Percentiles rank a stretch among this genome's conserved stretches.
Evolutionary conservation across 1,140 invertebrate species (phyloP).

Genomic region (Nixonia krombeini): DNA sequence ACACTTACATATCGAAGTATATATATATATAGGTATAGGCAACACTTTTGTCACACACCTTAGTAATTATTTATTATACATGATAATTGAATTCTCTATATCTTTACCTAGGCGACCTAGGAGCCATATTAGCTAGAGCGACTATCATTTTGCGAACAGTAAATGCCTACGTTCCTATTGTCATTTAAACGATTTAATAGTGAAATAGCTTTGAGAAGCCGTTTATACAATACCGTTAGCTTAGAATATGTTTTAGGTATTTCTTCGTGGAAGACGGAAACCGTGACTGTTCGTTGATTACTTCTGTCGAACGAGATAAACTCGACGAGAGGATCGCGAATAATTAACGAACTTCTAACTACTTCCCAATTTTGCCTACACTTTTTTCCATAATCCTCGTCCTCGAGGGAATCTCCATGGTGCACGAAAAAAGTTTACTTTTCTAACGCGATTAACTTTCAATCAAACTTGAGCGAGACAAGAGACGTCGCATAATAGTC

Average conservation of each 20-base stretch:
- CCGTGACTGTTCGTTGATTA: constrained; percentile 14
- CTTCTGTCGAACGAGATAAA: constrained; percentile 14
- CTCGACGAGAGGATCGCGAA: constrained; percentile 27
- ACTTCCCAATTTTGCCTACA: constrained; percentile 4
- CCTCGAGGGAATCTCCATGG: constrained; percentile 31
- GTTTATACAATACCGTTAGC: constrained; percentile 65
- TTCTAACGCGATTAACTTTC: too few species aligned
- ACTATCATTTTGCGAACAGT: constrained; percentile 57
- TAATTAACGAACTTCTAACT: constrained; percentile 10
- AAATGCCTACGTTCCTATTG: constrained; percentile 59
- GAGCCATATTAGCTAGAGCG: constrained; percentile 67
- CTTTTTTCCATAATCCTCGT: constrained; percentile 9
- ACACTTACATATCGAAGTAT: constrained; percentile 61
- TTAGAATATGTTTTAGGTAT: constrained; percentile 65
- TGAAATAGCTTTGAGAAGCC: constrained; percentile 62
- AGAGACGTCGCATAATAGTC: too few species aligned
- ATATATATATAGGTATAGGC: constrained; percentile 58
- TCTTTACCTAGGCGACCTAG: constrained; percentile 64
- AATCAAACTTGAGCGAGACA: too few species aligned
- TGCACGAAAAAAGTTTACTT: constrained; percentile 21
- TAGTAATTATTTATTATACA: constrained; percentile 45
- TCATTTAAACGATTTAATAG: constrained; percentile 59
- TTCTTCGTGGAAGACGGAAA: constrained; percentile 61
- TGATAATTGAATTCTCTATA: constrained; percentile 46
- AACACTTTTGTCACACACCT: constrained; percentile 50